Evolutionary conservation across 2,888 invertebrate genomes (phyloP), one percentile per base, ranked within the genome.

Genomic region (Papilio gigon): DNA sequence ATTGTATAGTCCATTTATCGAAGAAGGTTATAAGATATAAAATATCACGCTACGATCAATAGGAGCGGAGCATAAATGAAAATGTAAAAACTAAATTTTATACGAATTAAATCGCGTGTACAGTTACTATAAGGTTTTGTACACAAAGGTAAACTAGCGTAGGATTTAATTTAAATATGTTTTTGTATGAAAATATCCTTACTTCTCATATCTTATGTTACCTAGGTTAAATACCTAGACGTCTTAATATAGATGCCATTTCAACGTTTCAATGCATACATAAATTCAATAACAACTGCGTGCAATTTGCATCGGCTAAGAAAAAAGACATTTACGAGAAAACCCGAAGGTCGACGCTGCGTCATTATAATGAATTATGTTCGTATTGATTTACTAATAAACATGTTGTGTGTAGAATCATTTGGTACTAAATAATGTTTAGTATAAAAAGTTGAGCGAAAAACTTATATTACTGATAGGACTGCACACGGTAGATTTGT

Each of bases 301-400:
- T 17, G 22, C 35, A 35, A 40, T 65, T 56, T 65, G 64, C 64
- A 40, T 65, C 30, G 1, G 47, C 30, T 12, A 27, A 14, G 22
- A 25, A 60, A 40, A 60, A 30, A 56, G 20, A 65, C 20, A 65
- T 65, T 14, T 42, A 1, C 35, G 53, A 25, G 60, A 40, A 22
- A 35, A n/a, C 30, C 40, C n/a, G 40, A 65, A 65, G 65, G 65
- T 27, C 27, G 40, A 27, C 1, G 17, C 40, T 17, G 27, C 40
- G 53, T 65, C 65, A 40, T 64, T 42, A 37, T 40, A 65, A 42
- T 65, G 56, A 56, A 56, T 42, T 42, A 64, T 50, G 8, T 35
- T 53, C 56, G 56, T 40, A 64, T 53, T 40, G 22, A 40, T 53
- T 53, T 47, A 12, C 56, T 64, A 11, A 47, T 22, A 40, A 17